Base-by-base conservation (phyloP, 64 coral and sea anemone species). In the Stylophora pistillata region DNA sequence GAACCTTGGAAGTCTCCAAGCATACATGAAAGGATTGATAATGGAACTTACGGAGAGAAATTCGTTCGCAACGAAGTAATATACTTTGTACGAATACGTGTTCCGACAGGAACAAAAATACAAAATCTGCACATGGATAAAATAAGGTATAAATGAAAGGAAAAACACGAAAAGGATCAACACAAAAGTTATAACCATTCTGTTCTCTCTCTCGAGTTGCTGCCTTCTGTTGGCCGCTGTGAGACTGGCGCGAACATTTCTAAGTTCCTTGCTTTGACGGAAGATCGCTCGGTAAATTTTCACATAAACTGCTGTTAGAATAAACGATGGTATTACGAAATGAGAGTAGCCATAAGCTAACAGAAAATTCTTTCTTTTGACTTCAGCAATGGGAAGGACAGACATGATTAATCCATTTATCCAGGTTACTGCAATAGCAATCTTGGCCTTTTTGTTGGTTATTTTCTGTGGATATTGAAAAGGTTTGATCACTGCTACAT, bases 101-200 rank as follows among this genome's bases (percentile, higher is more conserved):
- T 4, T 62, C 27, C 80, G 80, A 10, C 60, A 69, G 25, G 80
- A 34, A 11, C 80, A 84, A 63, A 84, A 84, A 37, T 52, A 84
- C 13, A 84, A 15, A 84, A 84, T 84, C 17, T 84, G 80, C 15
- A 84, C 80, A 15, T 53, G 23, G 18, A 84, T 69, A 25, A 84
- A 84, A 32, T 84, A 84, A 84, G 80, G 80, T 34, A 84, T n/a
- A 84, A 84, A 71, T 12, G 80, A 84, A 12, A 31, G 69, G 3
- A 53, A 84, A 70, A 84, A 84, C 0, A 70, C 9, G 10, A 54
- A 53, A 68, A 84, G 62, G 34, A 84, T 84, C 61, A 84, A 69
- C 13, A 68, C 47, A 15, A 84, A 84, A 7, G 61, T 63, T 3
- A 84, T 84, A 15, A 63, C 80, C 80, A 69, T 84, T 47, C 62